phyloP scores from a whole-genome alignment of 1,140 invertebrate species.

The Limonius californicus region DNA sequence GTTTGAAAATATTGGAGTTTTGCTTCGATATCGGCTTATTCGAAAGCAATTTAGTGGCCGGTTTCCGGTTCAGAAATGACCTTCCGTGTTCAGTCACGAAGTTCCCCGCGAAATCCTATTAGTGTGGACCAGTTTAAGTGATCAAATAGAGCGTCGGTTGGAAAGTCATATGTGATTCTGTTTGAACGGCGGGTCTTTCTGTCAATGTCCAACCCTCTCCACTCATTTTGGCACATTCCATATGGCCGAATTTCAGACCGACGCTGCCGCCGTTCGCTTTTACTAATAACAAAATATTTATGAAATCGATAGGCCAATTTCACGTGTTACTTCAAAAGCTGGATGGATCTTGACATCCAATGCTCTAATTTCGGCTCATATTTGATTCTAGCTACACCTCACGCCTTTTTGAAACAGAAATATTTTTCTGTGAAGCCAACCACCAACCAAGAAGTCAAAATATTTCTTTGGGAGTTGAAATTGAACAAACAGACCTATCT shows the following conservation, averaged over 20 bases:
- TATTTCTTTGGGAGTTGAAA: too few species aligned
- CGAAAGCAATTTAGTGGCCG: constrained; percentile 13
- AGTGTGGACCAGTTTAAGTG: constrained; percentile 11
- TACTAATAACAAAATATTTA: neutral
- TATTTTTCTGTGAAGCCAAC: too few species aligned
- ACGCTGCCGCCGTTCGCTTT: neutral
- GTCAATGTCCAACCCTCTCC: neutral
- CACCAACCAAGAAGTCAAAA: too few species aligned
- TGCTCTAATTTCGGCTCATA: neutral
- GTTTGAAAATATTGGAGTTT: constrained; percentile 11
- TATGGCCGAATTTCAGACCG: neutral
- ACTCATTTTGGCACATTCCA: neutral
- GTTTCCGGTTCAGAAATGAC: constrained; percentile 9
- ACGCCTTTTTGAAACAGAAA: too few species aligned
- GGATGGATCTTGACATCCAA: neutral
- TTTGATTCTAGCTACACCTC: neutral
- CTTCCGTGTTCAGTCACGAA: constrained; percentile 11
- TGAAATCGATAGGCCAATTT: neutral
- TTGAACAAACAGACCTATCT: too few species aligned
- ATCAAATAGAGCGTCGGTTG: constrained; percentile 3
- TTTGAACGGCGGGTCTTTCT: neutral
- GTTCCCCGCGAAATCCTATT: constrained; percentile 11
- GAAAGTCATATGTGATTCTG: constrained; percentile 1
- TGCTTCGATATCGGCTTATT: constrained; percentile 4
- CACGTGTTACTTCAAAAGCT: neutral